Evolutionary conservation across 1,140 invertebrate species (phyloP).

Genomic region (Drosophila auraria): DNA sequence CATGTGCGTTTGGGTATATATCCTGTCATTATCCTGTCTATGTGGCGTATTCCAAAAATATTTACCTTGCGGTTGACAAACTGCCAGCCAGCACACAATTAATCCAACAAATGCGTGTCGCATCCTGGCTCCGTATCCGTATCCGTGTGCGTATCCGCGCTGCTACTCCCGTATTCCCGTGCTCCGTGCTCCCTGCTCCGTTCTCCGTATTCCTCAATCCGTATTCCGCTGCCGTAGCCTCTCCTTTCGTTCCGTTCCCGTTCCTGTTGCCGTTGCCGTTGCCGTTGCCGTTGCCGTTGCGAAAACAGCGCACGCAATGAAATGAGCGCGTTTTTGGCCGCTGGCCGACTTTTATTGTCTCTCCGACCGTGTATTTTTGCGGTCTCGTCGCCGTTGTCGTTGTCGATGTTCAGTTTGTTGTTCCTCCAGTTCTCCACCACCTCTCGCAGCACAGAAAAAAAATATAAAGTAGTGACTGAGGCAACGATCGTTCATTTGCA

Average conservation of each 20-base stretch:
- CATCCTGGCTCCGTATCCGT: conserved; percentile 61
- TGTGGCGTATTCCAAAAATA: conserved; percentile 67
- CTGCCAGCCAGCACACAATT: conserved; percentile 80
- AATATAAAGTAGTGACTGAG: not conserved
- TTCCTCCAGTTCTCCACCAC: conserved; percentile 19
- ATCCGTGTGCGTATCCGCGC: conserved; percentile 17
- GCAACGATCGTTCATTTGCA: too few species aligned
- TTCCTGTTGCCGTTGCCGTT: conserved; percentile 65
- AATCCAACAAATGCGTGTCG: conserved; percentile 81
- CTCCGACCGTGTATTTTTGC: conserved; percentile 51
- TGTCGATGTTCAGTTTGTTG: conserved; percentile 37
- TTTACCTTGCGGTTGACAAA: conserved; percentile 85
- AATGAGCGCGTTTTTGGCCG: conserved; percentile 80
- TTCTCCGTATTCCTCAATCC: conserved; percentile 4
- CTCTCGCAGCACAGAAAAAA: conserved; percentile 26
- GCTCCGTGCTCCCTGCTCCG: not conserved
- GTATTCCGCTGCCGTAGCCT: conserved; percentile 17
- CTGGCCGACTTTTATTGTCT: conserved; percentile 77
- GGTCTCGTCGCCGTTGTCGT: conserved; percentile 19
- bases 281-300: conserved; percentile 62
- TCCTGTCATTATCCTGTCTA: conserved; percentile 61
- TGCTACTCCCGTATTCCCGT: conserved; percentile 8
- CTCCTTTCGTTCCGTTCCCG: not conserved
- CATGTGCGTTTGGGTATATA: conserved; percentile 19
- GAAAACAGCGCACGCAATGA: conserved; percentile 79